Evolutionary conservation across 2,888 invertebrate genomes (phyloP), one percentile per base, ranked within the genome.

Genomic region (Escarpia spicata): DNA sequence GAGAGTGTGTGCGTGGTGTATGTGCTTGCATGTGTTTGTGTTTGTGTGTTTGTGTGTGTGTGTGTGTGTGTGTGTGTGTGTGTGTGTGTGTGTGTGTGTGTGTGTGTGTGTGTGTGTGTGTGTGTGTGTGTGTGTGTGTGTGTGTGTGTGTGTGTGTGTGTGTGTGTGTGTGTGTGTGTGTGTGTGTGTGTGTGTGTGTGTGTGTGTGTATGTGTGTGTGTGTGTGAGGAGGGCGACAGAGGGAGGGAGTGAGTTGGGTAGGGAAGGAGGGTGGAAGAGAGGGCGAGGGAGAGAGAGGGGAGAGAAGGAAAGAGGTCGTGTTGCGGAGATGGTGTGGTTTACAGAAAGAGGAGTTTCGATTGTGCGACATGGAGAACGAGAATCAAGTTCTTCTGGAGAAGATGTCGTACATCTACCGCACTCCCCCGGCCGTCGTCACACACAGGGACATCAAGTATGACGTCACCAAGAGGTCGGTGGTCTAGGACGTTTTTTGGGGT

Each of bases 321-420:
- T 4, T 6, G 75, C 75, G n/a, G n/a, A 75, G 75, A 75, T 75
- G 75, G 15, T 75, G 26, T 75, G 26, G 3, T 75, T 19, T 26
- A 26, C 26, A 75, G 75, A 75, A 75, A 26, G 75, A 75, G 75
- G 75, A 75, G 26, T 75, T 75, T n/a, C 75, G 26, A 19, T 26
- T 75, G 26, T 75, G 75, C n/a, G 75, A 75, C 75, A 75, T 75
- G 75, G 75, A 75, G 75, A 75, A 75, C 75, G 75, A 75, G 75
- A 75, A 75, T 26, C 75, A n/a, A 26, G 26, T 75, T 2, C 75
- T 75, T 19, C 75, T 75, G 4, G 75, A 75, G 26, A 75, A 75
- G 75, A 75, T 75, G 75, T 75, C 75, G 19, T 75, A 75, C 75
- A 75, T 75, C 75, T 75, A 19, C 75, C 75, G 75, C 75, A 75